Evolutionary conservation across 2,888 invertebrate species (phyloP), one percentile per base, ranked within the genome.

Genomic region (Harmothoe impar): DNA sequence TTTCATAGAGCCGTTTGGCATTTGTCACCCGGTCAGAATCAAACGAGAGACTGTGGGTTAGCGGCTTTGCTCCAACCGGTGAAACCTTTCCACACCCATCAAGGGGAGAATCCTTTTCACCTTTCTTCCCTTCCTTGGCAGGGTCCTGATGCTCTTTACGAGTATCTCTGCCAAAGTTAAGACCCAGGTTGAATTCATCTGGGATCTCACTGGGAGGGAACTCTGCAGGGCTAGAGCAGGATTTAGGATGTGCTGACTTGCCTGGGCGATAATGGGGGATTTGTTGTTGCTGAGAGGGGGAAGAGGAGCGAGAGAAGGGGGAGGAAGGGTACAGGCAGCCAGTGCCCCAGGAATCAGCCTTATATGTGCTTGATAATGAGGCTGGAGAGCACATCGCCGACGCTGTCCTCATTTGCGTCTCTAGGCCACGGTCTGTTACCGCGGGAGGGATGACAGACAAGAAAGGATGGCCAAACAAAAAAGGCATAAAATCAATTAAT

Each of bases 1-100:
- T 81, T 35, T 81, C 81, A 81, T 81, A 81, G 20, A 81, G 81
- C 23, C 81, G 81, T 35, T 81, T 81, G 5, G 81, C 81, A 43
- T 81, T 81, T 33, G 81, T 81, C 23, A 81, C 81, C 3, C 81
- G 33, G n/a, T 81, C 81, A 7, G 33, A 43, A 25, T 81, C 81
- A 43, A 35, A 81, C 7, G 81, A 33, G 3, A 81, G 23, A 43
- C 81, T 81, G 23, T 81, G 33, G 17, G 43, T n/a, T 0, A 33
- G 17, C 0, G 43, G 43, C 33, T 81, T 33, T 0, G 72, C 31
- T 15, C n/a, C 29, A 12, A 25, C 31, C 5, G 72, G 62, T 15
- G 77, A 77, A 25, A 77, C 31, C 77, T 25, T 77, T 5, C 77
- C 77, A n/a, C 62, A 62, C 23, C 23, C 62, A 3, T 62, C 62